Evolutionary conservation across 2,113 vertebrate genomes (phyloP).

Genomic region (Haliaeetus leucogaster): DNA sequence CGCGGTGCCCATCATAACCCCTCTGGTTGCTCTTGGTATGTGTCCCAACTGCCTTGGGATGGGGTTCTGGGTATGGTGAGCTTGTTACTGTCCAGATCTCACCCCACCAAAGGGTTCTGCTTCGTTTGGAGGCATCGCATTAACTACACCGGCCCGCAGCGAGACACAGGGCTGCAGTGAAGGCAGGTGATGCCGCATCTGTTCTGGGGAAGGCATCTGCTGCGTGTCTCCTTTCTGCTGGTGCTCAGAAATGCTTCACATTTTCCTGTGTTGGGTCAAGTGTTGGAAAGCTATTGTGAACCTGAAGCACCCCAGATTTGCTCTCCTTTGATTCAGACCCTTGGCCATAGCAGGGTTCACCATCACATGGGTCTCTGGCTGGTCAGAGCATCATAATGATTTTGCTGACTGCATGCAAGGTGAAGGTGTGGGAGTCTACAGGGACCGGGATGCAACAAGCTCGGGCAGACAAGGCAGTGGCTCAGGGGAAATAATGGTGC

Average conservation of each 20-base stretch:
- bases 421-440: neutral
- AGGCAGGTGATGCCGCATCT: neutral
- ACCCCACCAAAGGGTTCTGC: neutral
- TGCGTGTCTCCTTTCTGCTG: neutral
- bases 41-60: neutral
- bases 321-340: neutral
- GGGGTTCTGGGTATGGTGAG: neutral
- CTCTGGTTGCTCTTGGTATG: slow-evolving; percentile 84
- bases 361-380: neutral
- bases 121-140: neutral
- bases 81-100: neutral
- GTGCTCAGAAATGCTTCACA: neutral
- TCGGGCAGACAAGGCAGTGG: neutral
- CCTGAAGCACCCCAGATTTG: neutral
- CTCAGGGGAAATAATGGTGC: neutral
- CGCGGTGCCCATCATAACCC: slow-evolving; percentile 83
- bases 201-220: neutral
- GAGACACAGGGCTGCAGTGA: neutral
- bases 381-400: rapidly evolving
- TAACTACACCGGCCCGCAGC: neutral
- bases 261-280: neutral
- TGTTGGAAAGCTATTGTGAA: neutral
- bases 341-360: neutral
- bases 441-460: neutral
- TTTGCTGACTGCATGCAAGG: neutral